Evolutionary conservation across 2,888 invertebrate species (phyloP), one percentile per base, ranked within the genome.

Genomic region (Pandemis cinnamomeana): DNA sequence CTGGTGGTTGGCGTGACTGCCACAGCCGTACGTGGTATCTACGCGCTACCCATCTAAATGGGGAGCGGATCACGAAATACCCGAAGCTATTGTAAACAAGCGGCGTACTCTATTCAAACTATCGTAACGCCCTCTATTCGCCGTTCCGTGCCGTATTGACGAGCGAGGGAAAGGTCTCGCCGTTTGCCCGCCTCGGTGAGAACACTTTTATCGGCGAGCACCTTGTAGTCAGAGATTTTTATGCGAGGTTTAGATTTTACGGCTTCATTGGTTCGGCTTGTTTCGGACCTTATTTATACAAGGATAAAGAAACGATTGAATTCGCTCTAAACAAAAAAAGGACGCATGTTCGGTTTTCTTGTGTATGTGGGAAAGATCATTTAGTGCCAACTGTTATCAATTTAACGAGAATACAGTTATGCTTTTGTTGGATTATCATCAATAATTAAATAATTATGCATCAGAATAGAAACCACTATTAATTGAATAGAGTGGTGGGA

Each of bases 21-120:
- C 86, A 83, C 83, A 84, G 85, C 86, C 86, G 84, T 86, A 85
- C 87, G 84, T 87, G 82, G 87, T 89, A 91, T 91, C 89, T 88
- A 88, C 87, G 89, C 87, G 86, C 85, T 89, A 88, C 87, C 87
- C 89, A 91, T 91, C 91, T 91, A 90, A 91, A 91, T 91, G 87
- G 89, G 90, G 91, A 90, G 87, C 85, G 86, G 87, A 87, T 91
- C 92, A 91, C 91, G 91, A 91, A 90, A 87, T 90, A 91, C 92
- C 90, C 89, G 89, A 89, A 91, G 91, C 90, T 88, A 91, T 92
- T 91, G 90, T 91, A 91, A 92, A 91, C 91, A 92, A 92, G 90
- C 88, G 87, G 85, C 87, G 87, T 89, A 90, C 87, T 89, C 88
- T 91, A 91, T 92, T 92, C 90, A 90, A 90, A 91, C 87, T 89